phyloP scores from a whole-genome alignment of 1,140 invertebrate species.

The Coptotermes formosanus region DNA sequence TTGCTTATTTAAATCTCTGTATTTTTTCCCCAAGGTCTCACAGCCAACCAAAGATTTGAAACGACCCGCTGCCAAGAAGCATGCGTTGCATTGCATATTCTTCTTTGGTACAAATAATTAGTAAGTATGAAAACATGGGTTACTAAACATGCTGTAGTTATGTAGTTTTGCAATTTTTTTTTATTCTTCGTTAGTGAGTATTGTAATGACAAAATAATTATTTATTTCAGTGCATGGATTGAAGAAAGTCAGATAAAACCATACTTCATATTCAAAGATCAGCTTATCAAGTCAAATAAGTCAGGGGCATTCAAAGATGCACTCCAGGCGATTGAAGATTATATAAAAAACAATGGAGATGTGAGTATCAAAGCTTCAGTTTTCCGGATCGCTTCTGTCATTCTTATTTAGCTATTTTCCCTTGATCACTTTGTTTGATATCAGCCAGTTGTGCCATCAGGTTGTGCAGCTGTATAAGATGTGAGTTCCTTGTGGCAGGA shows the following conservation, averaged over 20 bases:
- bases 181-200: background rate
- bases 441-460: too few species aligned
- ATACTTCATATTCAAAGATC: constrained; percentile 79
- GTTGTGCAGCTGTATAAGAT: too few species aligned
- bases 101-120: constrained; percentile 94
- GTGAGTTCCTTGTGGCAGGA: too few species aligned
- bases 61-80: constrained; percentile 60
- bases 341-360: constrained; percentile 58
- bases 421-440: too few species aligned
- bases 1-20: background rate
- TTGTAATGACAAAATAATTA: background rate
- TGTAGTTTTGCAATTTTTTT: constrained; percentile 4
- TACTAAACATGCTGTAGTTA: background rate
- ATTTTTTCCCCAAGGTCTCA: constrained; percentile 61
- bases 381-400: background rate
- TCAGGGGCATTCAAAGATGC: constrained; percentile 80
- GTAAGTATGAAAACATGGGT: constrained; percentile 61
- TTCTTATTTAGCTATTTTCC: background rate
- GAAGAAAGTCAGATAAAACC: constrained; percentile 81
- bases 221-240: constrained; percentile 80
- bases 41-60: constrained; percentile 63
- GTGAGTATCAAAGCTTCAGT: constrained; percentile 47
- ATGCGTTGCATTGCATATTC: constrained; percentile 78
- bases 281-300: constrained; percentile 75
- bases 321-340: constrained; percentile 81